Evolutionary conservation across 2,113 vertebrate species (phyloP).

Genomic region (Oxyruncus cristatus): DNA sequence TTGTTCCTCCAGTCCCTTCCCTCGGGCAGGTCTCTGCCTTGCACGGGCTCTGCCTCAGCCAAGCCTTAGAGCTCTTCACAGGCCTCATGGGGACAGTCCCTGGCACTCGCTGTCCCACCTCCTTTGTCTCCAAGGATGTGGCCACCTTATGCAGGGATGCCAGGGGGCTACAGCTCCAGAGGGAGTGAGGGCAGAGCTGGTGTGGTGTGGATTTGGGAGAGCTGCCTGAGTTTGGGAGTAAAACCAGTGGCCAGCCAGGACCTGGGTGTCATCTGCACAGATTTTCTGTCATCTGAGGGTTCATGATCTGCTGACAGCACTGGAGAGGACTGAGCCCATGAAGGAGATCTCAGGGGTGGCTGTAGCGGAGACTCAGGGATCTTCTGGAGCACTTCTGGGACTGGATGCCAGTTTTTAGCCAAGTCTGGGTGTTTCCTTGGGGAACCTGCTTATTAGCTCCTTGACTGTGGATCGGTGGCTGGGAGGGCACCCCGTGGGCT

Average conservation of each 20-base stretch:
- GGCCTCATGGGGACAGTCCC: not conserved
- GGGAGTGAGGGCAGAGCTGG: not conserved
- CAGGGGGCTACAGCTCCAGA: not conserved
- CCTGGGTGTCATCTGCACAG: not conserved
- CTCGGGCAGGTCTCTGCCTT: not conserved
- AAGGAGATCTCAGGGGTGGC: not conserved
- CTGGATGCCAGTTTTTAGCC: not conserved
- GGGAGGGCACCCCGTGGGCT: not conserved
- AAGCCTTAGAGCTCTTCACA: not conserved
- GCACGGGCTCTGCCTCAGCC: not conserved
- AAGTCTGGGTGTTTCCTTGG: not conserved
- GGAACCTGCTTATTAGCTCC: not conserved
- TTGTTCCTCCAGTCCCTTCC: not conserved
- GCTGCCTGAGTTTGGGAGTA: not conserved
- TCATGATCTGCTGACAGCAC: not conserved
- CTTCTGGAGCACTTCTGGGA: not conserved
- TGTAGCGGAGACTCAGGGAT: accelerated
- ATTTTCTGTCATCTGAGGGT: not conserved
- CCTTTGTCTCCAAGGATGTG: not conserved
- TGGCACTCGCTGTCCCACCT: not conserved
- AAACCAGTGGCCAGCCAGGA: not conserved
- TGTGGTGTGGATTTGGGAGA: not conserved
- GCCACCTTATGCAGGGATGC: not conserved
- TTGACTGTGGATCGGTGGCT: accelerated
- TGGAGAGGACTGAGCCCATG: not conserved